Evolutionary conservation across 2,888 invertebrate species (phyloP), one percentile per base, ranked within the genome.

Genomic region (Sturmia bella): DNA sequence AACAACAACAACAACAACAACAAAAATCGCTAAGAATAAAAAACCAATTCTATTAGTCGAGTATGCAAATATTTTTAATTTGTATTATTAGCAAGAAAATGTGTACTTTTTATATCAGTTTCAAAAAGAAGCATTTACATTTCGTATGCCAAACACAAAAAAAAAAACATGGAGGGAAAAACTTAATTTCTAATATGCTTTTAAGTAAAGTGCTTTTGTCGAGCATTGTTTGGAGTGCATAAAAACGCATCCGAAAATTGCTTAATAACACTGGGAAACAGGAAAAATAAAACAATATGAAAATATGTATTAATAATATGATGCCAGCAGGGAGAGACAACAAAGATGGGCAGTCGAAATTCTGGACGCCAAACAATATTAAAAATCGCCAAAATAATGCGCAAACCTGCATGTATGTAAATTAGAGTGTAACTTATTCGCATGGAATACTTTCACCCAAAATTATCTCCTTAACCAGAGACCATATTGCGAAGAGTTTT

Each of bases 181-280:
- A 39, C 2, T 45, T 12, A 13, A 54, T 27, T 64, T 50, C 32
- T 73, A 73, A 81, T 70, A 9, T 56, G 68, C 81, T 81, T 77
- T 77, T 73, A 73, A 77, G 63, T 73, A 45, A 77, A 83, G 77
- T 83, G 83, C 73, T 80, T 80, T 69, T 63, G 54, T 24, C 54
- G 77, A 81, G 32, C 54, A 69, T 3, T 41, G 27, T 24, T 50
- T 27, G 43, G 48, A 24, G 45, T 56, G 61, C 57, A 75, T 69
- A 70, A 76, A 76, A 83, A 70, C 68, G 79, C 72, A 74, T 68
- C 72, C 70, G 27, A 19, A 70, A 84, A 81, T 83, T 56, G 48
- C 73, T 57, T 73, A 48, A 66, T 84, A 86, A 85, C 32, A 32
- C 32, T 32, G 32, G 1, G 7, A 32, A 32, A 32, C 32, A 32